Evolutionary conservation across 2,113 vertebrate species (phyloP).

Genomic region (Nerophis ophidion): DNA sequence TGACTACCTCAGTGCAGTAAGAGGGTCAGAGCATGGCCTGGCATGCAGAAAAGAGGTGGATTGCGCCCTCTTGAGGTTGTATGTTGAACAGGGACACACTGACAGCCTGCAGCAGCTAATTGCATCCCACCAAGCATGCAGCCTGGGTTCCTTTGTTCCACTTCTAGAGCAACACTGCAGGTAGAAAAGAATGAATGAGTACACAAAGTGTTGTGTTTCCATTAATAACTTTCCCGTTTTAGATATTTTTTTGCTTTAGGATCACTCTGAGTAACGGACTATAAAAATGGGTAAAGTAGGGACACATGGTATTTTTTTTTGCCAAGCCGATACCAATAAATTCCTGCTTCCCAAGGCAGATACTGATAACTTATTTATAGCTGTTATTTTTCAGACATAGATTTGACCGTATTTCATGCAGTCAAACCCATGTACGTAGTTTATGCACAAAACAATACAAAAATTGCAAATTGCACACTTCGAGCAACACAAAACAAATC

Average conservation of each 20-base stretch:
- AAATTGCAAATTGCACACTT: too few relatives aligned
- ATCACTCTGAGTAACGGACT: conserved; percentile 54
- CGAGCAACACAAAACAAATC: too few relatives aligned
- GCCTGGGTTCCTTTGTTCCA: conserved; percentile 39
- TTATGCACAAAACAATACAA: too few relatives aligned
- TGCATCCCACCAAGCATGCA: conserved; percentile 43
- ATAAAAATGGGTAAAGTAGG: neutral
- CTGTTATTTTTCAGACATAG: too few relatives aligned
- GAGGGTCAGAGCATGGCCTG: conserved; percentile 23
- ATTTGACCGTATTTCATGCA: too few relatives aligned
- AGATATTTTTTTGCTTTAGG: conserved; percentile 62
- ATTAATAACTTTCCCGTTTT: neutral
- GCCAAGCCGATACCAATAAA: too few relatives aligned
- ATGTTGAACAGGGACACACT: conserved; percentile 33
- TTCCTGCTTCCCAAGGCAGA: too few relatives aligned
- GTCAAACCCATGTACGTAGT: too few relatives aligned
- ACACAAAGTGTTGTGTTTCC: neutral
- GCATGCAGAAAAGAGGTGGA: conserved; percentile 51
- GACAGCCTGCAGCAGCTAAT: conserved; percentile 50
- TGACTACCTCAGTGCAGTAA: conserved; percentile 49
- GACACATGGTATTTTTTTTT: too few relatives aligned
- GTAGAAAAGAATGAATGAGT: conserved; percentile 25
- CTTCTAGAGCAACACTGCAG: conserved; percentile 53
- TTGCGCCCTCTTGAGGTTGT: conserved; percentile 61
- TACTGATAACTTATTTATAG: too few relatives aligned